Evolutionary conservation across 2,797 vertebrate genomes (phyloP), one percentile per base, ranked within the genome.

Genomic region (Coregonus suidteri): DNA sequence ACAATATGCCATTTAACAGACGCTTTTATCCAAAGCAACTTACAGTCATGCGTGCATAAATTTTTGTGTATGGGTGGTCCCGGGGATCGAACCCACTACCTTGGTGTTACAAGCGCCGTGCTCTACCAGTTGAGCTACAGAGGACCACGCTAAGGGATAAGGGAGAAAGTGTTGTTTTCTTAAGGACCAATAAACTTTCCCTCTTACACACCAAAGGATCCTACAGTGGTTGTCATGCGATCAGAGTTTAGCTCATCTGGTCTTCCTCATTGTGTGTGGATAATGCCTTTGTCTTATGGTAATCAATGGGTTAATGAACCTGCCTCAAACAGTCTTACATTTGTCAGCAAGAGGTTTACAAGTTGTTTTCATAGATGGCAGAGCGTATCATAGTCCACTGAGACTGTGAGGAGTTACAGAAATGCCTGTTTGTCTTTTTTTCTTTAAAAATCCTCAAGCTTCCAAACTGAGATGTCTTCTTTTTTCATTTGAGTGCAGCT

Each of bases 201-300:
- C 73, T 77, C 37, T 75, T 72, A 75, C 80, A 83, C 41, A 35
- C 4, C 5, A 37, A 35, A 53, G 3, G 80, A 83, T 77, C 18
- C 77, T 75, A 1, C 4, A 16, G 51, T 51, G 67, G 81, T 83
- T 81, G 77, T 74, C 65, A 75, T 82, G 70, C 71, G 69, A 82
- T 47, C 75, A 35, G 75, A 62, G 30, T 56, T 77, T 75, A 53
- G 53, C 41, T 80, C 59, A 13, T 62, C 41, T 59, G 18, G n/a
- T 14, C n/a, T 18, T 74, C 35, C n/a, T 74, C 9, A 41, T 64
- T 37, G 72, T 73, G 71, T 20, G 15, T n/a, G 53, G 51, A 59
- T 16, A 62, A 64, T 37, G 73, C 34, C 53, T 59, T 62, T 74
- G 73, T 64, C 56, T 34, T 20, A 56, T 3, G 11, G 73, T 13